Conservation (phyloP, 2,888 invertebrate genomes). For the Axea sp. region DNA sequence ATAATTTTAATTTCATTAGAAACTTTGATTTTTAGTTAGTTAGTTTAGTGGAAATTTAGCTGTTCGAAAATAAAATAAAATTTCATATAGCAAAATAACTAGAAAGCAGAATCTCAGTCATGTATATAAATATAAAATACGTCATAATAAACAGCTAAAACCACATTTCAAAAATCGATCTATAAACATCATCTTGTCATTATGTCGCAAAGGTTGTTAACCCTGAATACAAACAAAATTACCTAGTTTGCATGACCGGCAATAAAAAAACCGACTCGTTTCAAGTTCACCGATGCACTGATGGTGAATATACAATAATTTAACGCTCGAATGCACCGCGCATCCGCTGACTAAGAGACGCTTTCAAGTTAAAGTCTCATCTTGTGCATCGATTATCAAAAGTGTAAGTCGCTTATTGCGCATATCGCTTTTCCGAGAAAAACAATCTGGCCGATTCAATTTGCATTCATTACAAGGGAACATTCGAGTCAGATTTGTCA, state of each 20-base stretch:
- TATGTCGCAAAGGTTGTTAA: too few relatives aligned
- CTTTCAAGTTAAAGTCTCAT: slow-evolving; percentile 14
- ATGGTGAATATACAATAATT: slow-evolving; percentile 17
- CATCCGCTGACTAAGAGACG: slow-evolving; percentile 22
- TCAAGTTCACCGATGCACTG: slow-evolving; percentile 9
- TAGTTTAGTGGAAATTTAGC: too few relatives aligned
- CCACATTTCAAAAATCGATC: too few relatives aligned
- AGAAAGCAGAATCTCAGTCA: too few relatives aligned
- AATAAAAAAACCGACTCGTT: slow-evolving; percentile 1
- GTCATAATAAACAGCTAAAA: too few relatives aligned
- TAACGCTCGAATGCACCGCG: slow-evolving; percentile 15
- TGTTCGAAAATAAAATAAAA: too few relatives aligned
- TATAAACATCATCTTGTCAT: too few relatives aligned
- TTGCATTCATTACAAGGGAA: slow-evolving; percentile 2
- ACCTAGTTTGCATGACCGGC: slow-evolving; percentile 9
- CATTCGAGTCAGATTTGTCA: slow-evolving; percentile 1
- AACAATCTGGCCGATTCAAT: slow-evolving; percentile 30
- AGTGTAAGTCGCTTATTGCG: slow-evolving; percentile 25
- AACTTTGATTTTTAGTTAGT: too few relatives aligned
- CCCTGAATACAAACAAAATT: slow-evolving; percentile 11
- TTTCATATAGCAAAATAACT: too few relatives aligned
- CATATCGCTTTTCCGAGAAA: slow-evolving; percentile 23
- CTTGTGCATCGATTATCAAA: slow-evolving; percentile 21
- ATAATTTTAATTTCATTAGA: too few relatives aligned
- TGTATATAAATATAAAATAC: too few relatives aligned